A percentile compares a stretch with the other conserved stretches of the same genome.
These are phyloP conservation scores for Trichacis sp. DNA, from an alignment of 2,888 invertebrate genomes.

Conservation along the genomic window DNA sequence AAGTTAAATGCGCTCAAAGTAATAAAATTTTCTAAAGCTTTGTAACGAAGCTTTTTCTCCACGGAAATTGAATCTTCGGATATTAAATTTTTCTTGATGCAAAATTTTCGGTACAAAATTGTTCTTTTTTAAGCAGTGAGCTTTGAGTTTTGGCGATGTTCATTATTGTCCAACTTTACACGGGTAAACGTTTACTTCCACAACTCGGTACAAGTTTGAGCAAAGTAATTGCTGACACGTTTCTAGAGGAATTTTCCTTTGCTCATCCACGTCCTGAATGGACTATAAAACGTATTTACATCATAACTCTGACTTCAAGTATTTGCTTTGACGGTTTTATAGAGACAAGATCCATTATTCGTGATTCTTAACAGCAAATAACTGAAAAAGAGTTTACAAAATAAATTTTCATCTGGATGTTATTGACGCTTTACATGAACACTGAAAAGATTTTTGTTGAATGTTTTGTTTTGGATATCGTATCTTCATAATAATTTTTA, in stretches of 20 bases:
- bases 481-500: too few relatives aligned
- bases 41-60: slow-evolving; percentile 1
- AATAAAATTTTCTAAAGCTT: background rate
- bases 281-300: slow-evolving; percentile 27
- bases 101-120: too few relatives aligned
- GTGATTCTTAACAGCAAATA: slow-evolving; percentile 16
- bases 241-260: slow-evolving; percentile 13
- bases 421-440: too few relatives aligned
- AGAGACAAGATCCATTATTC: slow-evolving; percentile 18
- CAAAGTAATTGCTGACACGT: slow-evolving; percentile 12
- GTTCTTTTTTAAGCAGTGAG: too few relatives aligned
- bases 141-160: background rate
- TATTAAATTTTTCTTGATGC: background rate
- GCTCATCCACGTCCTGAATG: slow-evolving; percentile 5
- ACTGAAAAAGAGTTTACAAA: slow-evolving; percentile 10
- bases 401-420: slow-evolving; percentile 14
- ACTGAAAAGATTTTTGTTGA: too few relatives aligned
- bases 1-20: background rate
- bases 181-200: slow-evolving; percentile 6
- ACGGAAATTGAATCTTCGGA: too few relatives aligned
- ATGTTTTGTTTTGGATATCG: too few relatives aligned
- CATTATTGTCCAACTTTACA: background rate
- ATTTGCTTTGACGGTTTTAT: slow-evolving; percentile 28
- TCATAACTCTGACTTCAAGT: slow-evolving; percentile 22
- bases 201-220: slow-evolving; percentile 5